A percentile compares a stretch with the other conserved stretches of the same genome.
Conservation (phyloP, 2,113 vertebrate genomes). For the Sceloporus tristichus region DNA sequence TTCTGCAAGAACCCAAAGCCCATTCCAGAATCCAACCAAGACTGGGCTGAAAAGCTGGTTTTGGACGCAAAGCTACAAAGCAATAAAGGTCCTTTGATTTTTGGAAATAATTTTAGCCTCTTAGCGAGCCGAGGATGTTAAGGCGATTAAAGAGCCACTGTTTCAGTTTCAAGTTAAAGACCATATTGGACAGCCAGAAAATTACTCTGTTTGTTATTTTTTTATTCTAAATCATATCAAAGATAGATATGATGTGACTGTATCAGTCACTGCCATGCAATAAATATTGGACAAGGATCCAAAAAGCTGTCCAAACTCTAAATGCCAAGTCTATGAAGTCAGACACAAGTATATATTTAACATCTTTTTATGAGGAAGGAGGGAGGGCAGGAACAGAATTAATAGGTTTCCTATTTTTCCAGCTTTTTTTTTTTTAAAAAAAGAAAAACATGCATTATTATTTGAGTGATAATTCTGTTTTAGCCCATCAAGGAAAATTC, state of each 20-base stretch:
- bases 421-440: conserved; percentile 55
- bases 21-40: not conserved
- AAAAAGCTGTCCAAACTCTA: conserved; percentile 12
- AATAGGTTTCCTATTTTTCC: not conserved
- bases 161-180: conserved; percentile 19
- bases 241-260: conserved; percentile 20
- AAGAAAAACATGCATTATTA: conserved; percentile 51
- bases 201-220: conserved; percentile 16
- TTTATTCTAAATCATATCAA: conserved; percentile 18
- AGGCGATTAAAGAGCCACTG: not conserved
- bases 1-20: not conserved
- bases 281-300: conserved; percentile 12
- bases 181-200: conserved; percentile 12
- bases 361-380: conserved; percentile 3
- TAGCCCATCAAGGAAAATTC: conserved; percentile 61
- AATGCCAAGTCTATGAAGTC: conserved; percentile 16
- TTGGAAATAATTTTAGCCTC: not conserved
- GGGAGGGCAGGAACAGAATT: not conserved
- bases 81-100: conserved; percentile 12
- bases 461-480: conserved; percentile 62
- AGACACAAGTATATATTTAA: conserved; percentile 8
- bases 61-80: not conserved
- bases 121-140: not conserved
- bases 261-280: not conserved
- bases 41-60: not conserved